phyloP scores from a whole-genome alignment of 2,888 invertebrate species.

The Eurois occulta region DNA sequence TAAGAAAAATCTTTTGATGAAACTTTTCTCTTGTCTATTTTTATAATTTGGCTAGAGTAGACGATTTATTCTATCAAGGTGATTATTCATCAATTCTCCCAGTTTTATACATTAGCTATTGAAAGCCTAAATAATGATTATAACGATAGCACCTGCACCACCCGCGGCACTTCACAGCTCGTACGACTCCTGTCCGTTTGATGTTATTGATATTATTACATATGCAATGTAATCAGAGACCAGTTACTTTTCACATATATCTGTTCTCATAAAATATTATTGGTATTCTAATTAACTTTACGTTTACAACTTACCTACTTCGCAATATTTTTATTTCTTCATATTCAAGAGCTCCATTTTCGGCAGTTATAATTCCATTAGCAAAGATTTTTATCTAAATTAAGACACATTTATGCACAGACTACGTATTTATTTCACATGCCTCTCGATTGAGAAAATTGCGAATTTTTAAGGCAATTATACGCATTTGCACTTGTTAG shows the following conservation, averaged over 20 bases:
- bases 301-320: slow-evolving; percentile 55
- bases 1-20: not conserved
- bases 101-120: slow-evolving; percentile 16
- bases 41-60: not conserved
- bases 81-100: slow-evolving; percentile 1
- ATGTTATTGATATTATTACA: slow-evolving; percentile 23
- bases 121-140: slow-evolving; percentile 11
- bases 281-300: slow-evolving; percentile 63
- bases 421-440: slow-evolving; percentile 36
- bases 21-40: not conserved
- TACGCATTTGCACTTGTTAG: slow-evolving; percentile 41
- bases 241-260: slow-evolving; percentile 54
- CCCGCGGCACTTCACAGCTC: slow-evolving; percentile 27
- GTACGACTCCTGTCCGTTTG: not conserved
- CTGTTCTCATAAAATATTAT: slow-evolving; percentile 64
- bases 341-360: slow-evolving; percentile 47
- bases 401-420: slow-evolving; percentile 38
- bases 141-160: slow-evolving; percentile 23
- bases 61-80: not conserved
- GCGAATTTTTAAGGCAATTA: slow-evolving; percentile 46
- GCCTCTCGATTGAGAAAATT: slow-evolving; percentile 46
- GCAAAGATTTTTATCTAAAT: slow-evolving; percentile 47
- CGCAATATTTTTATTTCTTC: slow-evolving; percentile 61
- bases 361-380: slow-evolving; percentile 44
- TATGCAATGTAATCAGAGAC: slow-evolving; percentile 38